Evolutionary conservation across 2,113 vertebrate species (phyloP).

Genomic region (Syrrhaptes paradoxus): DNA sequence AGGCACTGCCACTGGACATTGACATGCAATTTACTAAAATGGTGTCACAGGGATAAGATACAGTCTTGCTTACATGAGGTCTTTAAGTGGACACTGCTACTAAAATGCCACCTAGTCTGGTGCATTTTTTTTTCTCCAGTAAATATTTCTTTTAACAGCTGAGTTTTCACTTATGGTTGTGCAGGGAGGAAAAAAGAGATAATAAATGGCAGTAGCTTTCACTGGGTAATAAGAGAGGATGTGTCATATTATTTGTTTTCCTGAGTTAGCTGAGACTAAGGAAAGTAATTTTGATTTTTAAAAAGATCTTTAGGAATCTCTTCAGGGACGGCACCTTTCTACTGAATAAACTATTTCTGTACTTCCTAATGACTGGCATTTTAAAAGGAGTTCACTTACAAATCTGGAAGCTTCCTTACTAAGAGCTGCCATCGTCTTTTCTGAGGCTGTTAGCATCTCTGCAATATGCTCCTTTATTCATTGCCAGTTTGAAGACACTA

Average conservation of each 20-base stretch:
- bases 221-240: not conserved
- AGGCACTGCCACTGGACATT: not conserved
- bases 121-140: not conserved
- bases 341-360: not conserved
- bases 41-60: not conserved
- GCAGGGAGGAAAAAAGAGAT: not conserved
- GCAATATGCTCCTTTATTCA: not conserved
- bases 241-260: not conserved
- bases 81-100: not conserved
- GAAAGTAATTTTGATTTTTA: not conserved
- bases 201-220: not conserved
- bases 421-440: not conserved
- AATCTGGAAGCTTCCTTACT: not conserved
- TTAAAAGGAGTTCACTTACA: not conserved
- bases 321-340: not conserved
- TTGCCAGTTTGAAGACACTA: not conserved
- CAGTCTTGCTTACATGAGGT: not conserved
- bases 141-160: not conserved
- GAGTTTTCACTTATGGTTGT: not conserved
- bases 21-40: not conserved
- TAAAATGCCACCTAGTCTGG: not conserved
- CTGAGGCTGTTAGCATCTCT: not conserved
- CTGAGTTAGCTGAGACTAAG: not conserved
- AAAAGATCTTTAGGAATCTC: not conserved
- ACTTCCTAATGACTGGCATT: not conserved